phyloP scores from a whole-genome alignment of 2,113 vertebrate species.

The Pyrgilauda ruficollis region DNA sequence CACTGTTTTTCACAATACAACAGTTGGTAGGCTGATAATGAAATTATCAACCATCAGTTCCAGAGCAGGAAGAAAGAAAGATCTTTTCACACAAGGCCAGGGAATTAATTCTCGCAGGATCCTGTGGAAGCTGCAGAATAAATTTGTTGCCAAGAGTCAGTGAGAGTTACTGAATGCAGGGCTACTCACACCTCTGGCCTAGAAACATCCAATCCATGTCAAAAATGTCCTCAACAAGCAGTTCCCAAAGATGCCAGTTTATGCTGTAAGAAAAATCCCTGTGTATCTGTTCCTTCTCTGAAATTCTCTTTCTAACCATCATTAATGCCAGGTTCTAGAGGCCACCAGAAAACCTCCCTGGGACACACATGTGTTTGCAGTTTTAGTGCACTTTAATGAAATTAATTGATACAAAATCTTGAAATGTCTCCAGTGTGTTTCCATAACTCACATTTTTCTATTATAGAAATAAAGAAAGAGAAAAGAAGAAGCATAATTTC shows the following conservation, averaged over 20 bases:
- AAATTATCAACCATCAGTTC: slow-evolving; percentile 6
- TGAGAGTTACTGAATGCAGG: background rate
- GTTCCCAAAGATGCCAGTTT: background rate
- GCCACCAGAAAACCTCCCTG: background rate
- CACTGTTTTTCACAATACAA: slow-evolving; percentile 4
- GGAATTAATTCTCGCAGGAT: background rate
- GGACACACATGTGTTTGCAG: rapidly evolving
- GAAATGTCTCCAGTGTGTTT: background rate
- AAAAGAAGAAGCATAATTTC: background rate
- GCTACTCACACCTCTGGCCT: background rate
- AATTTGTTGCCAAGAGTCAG: background rate
- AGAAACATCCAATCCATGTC: background rate
- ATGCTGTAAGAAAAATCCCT: background rate
- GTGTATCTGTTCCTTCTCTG: background rate
- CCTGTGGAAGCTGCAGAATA: background rate
- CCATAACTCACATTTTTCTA: background rate
- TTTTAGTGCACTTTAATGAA: background rate
- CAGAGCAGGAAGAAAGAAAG: background rate
- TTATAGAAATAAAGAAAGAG: background rate
- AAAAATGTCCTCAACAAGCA: rapidly evolving
- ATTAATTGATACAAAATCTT: background rate
- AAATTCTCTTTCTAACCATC: background rate
- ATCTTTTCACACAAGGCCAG: background rate
- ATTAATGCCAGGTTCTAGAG: background rate
- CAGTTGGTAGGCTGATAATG: background rate